Base-by-base conservation (phyloP, 2,113 vertebrate species). In the Ondatra zibethicus region DNA sequence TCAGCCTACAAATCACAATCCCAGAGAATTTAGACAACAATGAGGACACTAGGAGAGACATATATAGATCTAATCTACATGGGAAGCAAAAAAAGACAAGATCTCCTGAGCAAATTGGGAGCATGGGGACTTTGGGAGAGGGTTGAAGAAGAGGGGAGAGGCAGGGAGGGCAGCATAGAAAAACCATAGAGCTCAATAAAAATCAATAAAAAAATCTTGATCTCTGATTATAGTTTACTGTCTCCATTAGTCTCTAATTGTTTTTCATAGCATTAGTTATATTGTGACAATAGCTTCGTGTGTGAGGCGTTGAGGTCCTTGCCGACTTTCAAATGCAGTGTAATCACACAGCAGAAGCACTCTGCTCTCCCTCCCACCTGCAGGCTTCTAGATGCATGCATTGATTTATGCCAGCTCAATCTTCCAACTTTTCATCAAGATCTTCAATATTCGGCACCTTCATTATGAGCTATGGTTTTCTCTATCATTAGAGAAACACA, bases 321-420 rank as follows among this genome's bases (percentile, higher is more conserved):
- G 89, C 96, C 98, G 95, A 98, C 94, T 98, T 98, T 97, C 91
- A 98, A 98, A 98, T 94, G 47, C 72, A 85, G 76, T 66, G 89
- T 93, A 98, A 98, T 98, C 91, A 97, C 75, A 87, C 6, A 58
- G 19, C 58, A 58, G 58, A 21, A 58, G 58, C 58, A 21, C 58
- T 58, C 93, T 97, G 58, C 81, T 95, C 88, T 98, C 98, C 96
- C 97, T 94, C 61, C 94, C 97, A 98, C 97, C 97, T 96, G 95
- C 98, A 97, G 95, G 66, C 97, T 98, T 90, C 96, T 98, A 75
- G 94, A 98, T 97, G 98, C 73, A 96, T 0, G 31, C 89, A 93
- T 97, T 98, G 97, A 98, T 98, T 98, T 98, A 72, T 98, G 97
- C 98, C 97, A 98, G 92, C 94, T 97, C 97, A 98, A 97, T 97